phyloP scores from a whole-genome alignment of 2,797 vertebrate genomes.

The Parambassis ranga region DNA sequence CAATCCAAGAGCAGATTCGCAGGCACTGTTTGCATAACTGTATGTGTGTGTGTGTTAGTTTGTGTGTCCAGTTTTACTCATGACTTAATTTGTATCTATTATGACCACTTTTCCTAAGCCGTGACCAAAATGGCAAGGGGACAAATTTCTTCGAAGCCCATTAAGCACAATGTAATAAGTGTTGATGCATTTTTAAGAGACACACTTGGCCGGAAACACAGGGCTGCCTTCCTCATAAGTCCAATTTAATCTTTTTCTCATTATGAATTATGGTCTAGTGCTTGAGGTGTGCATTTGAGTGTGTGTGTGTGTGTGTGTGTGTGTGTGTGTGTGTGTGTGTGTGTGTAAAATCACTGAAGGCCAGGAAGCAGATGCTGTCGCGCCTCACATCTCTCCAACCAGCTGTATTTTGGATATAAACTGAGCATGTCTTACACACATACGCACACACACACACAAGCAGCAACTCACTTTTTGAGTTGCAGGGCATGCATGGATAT shows the following conservation, averaged over 20 bases:
- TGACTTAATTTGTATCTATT: constrained; percentile 63
- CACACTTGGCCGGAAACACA: constrained; percentile 58
- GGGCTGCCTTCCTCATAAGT: constrained; percentile 56
- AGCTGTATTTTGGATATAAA: neutral
- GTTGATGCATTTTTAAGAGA: constrained; percentile 70
- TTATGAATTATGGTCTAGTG: constrained; percentile 50
- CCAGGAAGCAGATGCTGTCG: constrained; percentile 36
- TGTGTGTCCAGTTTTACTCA: constrained; percentile 32
- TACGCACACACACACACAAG: neutral
- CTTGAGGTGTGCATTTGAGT: constrained; percentile 18
- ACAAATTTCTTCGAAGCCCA: constrained; percentile 55
- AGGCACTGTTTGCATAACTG: neutral
- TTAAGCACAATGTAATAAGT: constrained; percentile 67
- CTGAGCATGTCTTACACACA: neutral
- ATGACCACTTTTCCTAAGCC: constrained; percentile 46
- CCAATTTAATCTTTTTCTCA: constrained; percentile 67
- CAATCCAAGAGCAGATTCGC: constrained; percentile 1
- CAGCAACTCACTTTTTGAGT: neutral
- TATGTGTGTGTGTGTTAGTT: neutral
- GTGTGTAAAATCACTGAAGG: neutral
- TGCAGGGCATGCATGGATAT: neutral
- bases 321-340: neutral
- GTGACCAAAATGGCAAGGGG: constrained; percentile 56
- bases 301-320: constrained; percentile 4
- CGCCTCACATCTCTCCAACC: constrained; percentile 4